Conservation (phyloP, 1,140 invertebrate genomes). For the Pectinophora gossypiella region DNA sequence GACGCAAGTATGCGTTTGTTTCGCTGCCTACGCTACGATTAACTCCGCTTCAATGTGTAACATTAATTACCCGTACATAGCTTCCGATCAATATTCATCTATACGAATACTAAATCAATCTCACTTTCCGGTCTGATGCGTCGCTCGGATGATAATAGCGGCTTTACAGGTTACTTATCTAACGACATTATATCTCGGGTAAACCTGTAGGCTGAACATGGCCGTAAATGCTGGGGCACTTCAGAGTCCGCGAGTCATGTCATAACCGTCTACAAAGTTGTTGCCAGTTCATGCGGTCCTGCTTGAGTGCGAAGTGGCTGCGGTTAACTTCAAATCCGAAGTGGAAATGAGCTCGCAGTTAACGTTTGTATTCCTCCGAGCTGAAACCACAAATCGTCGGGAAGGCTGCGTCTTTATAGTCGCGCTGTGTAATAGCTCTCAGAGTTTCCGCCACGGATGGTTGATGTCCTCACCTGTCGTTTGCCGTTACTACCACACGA, state of each 20-base stretch:
- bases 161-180: neutral
- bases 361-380: conserved; percentile 38
- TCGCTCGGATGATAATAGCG: neutral
- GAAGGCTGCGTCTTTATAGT: conserved; percentile 38
- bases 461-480: conserved; percentile 49
- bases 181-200: neutral
- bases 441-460: conserved; percentile 34
- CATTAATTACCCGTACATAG: conserved; percentile 14
- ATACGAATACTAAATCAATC: neutral
- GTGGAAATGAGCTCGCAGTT: conserved; percentile 53
- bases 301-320: conserved; percentile 36
- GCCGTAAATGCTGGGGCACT: neutral
- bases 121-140: neutral
- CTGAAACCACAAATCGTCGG: conserved; percentile 48
- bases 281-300: conserved; percentile 6
- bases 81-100: conserved; percentile 18
- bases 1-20: conserved; percentile 46
- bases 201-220: neutral
- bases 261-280: conserved; percentile 30
- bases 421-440: conserved; percentile 25
- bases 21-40: conserved; percentile 18
- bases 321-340: conserved; percentile 50
- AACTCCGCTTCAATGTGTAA: conserved; percentile 17
- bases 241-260: conserved; percentile 9
- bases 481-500: conserved; percentile 41